These are phyloP conservation scores for Drosophila limbata DNA, from an alignment of 2,888 invertebrate species.

Conservation along the genomic window DNA sequence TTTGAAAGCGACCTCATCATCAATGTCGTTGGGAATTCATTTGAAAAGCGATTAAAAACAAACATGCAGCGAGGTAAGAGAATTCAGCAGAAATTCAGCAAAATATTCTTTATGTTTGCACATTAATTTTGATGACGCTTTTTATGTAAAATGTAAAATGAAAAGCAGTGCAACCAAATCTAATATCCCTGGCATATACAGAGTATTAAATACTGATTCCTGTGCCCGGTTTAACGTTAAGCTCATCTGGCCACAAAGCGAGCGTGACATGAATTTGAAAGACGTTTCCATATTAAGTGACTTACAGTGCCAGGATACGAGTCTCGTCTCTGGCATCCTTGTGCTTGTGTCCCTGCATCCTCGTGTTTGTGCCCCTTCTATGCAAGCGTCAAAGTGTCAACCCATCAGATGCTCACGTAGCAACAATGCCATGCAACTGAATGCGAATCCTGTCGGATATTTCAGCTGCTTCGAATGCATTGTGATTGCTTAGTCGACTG, in stretches of 20 bases:
- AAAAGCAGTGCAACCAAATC: conserved; percentile 12
- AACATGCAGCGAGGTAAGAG: conserved; percentile 75
- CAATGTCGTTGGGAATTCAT: conserved; percentile 41
- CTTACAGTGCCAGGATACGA: conserved; percentile 45
- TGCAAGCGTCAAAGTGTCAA: conserved; percentile 74
- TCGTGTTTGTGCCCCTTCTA: conserved; percentile 33
- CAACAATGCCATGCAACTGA: conserved; percentile 21
- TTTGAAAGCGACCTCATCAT: conserved; percentile 48
- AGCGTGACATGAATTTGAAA: conserved; percentile 47
- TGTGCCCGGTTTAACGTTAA: conserved; percentile 21
- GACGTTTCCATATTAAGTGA: conserved; percentile 58
- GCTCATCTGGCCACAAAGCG: conserved; percentile 37
- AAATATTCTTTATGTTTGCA: conserved; percentile 4
- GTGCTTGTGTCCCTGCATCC: conserved; percentile 24
- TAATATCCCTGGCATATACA: conserved; percentile 7
- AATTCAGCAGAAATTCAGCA: conserved; percentile 4
- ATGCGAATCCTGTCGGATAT: conserved; percentile 56
- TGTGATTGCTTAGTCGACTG: conserved; percentile 1
- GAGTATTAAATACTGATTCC: conserved; percentile 11
- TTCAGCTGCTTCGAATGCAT: conserved; percentile 8
- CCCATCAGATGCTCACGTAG: conserved; percentile 47
- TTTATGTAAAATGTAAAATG: conserved; percentile 16
- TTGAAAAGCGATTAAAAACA: conserved; percentile 60
- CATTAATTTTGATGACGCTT: conserved; percentile 21
- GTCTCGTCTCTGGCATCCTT: conserved; percentile 3